Base-by-base conservation (phyloP, 2,113 vertebrate genomes). In the Platycercus adscitus region DNA sequence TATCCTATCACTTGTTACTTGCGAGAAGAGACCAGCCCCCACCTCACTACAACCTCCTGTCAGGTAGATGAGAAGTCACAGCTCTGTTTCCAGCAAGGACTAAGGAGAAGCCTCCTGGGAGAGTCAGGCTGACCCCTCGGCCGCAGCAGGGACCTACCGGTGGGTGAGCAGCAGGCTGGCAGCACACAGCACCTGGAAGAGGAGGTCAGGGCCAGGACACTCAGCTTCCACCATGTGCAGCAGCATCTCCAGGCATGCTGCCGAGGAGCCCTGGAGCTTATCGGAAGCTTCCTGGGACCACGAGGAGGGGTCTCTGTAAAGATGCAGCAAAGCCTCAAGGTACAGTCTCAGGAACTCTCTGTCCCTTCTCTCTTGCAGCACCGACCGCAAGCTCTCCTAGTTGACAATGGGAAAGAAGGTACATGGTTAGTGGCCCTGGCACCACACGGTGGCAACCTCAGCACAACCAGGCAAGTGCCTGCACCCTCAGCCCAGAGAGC, bases 281-380 rank as follows among this genome's bases (percentile, higher is more conserved):
- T 6, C 25, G 69, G 86, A 85, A 84, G 84, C 91, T 84, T 85
- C 80, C 44, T 49, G 86, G 44, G 71, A 58, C 86, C 71, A 90
- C 1, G 37, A 76, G 0, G 6, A 66, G 25, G 88, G 78, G 20
- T 88, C 46, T 92, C 90, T 94, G 84, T 88, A 93, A 92, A 98
- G 89, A 68, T 94, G 92, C 86, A 98, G 97, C 91, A 99, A 95
- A 72, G 98, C 98, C 80, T 98, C 84, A 47, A 99, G 96, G 96
- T 98, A 98, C n/a, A 96, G 64, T 78, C 91, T 98, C 90, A 98
- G 97, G 96, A 98, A 98, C 71, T 98, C 97, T 63, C 94, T 91
- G 89, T 96, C 95, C 70, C 84, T 72, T 56, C 95, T 97, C 53
- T 97, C 81, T 95, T 91, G 97, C 16, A 98, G 89, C 86, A 98